A percentile compares a stretch with the other conserved stretches of the same genome.
Conservation (phyloP, 2,888 invertebrate species). For the Drosophila birchii region DNA sequence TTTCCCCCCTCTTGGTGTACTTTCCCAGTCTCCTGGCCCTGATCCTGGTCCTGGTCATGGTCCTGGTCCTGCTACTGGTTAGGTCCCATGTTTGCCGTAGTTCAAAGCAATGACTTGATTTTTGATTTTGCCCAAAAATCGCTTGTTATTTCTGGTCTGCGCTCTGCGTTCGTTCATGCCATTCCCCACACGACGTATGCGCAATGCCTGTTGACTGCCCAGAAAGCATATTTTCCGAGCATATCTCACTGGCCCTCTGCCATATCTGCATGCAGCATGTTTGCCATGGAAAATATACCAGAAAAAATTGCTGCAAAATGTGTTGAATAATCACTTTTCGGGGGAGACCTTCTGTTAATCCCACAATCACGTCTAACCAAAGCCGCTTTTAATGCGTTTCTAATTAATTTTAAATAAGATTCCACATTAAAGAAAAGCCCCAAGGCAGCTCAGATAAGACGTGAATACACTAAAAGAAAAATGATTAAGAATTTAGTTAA, state of each 20-base stretch:
- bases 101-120: constrained; percentile 60
- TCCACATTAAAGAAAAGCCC: constrained; percentile 29
- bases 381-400: constrained; percentile 30
- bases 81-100: constrained; percentile 44
- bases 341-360: constrained; percentile 7
- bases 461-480: neutral
- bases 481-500: too few species aligned
- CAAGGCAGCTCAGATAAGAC: constrained; percentile 20
- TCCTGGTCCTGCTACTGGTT: neutral
- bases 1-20: constrained; percentile 8
- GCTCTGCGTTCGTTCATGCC: constrained; percentile 19
- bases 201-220: constrained; percentile 45
- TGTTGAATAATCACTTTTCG: constrained; percentile 39
- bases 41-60: constrained; percentile 4
- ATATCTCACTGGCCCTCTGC: constrained; percentile 14
- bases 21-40: constrained; percentile 1
- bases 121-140: constrained; percentile 56
- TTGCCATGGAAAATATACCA: constrained; percentile 21
- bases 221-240: constrained; percentile 35
- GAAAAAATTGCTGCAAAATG: constrained; percentile 16
- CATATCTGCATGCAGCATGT: constrained; percentile 20
- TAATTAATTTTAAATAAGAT: constrained; percentile 44
- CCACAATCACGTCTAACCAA: constrained; percentile 11
- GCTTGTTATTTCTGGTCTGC: constrained; percentile 45
- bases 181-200: constrained; percentile 34